Conservation (phyloP, 1,140 invertebrate genomes). For the Bombyx mandarina region DNA sequence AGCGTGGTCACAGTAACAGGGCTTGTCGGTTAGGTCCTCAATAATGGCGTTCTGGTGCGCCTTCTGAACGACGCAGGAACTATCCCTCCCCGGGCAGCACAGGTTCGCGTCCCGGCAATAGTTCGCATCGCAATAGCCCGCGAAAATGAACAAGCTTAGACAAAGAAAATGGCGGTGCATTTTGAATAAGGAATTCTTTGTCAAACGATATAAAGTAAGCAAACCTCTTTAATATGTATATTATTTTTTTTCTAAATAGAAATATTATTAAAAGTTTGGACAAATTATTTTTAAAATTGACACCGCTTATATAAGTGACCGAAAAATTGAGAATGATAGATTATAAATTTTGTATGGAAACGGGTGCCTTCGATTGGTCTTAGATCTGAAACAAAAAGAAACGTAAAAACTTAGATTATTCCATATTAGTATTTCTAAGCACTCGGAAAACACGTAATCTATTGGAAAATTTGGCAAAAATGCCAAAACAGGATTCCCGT, state of each 20-base stretch:
- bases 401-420: no score
- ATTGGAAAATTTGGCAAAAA: no score
- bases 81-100: constrained; percentile 85
- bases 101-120: constrained; percentile 82
- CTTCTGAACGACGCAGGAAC: constrained; percentile 89
- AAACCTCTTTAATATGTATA: neutral
- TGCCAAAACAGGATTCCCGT: no score
- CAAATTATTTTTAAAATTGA: no score
- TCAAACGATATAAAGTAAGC: neutral
- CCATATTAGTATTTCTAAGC: no score
- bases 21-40: constrained; percentile 84
- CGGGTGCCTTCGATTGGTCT: no score
- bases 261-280: neutral
- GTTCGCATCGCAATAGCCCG: constrained; percentile 50
- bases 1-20: constrained; percentile 91
- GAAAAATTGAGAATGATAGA: no score
- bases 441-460: no score
- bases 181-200: constrained; percentile 11
- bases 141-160: constrained; percentile 45
- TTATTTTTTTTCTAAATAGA: constrained; percentile 2
- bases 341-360: no score
- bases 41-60: constrained; percentile 86
- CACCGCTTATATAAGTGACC: no score
- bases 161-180: constrained; percentile 53
- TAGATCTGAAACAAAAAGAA: no score